These are phyloP conservation scores for Dryococelus australis DNA, from an alignment of 2,888 invertebrate genomes.

Conservation along the genomic window DNA sequence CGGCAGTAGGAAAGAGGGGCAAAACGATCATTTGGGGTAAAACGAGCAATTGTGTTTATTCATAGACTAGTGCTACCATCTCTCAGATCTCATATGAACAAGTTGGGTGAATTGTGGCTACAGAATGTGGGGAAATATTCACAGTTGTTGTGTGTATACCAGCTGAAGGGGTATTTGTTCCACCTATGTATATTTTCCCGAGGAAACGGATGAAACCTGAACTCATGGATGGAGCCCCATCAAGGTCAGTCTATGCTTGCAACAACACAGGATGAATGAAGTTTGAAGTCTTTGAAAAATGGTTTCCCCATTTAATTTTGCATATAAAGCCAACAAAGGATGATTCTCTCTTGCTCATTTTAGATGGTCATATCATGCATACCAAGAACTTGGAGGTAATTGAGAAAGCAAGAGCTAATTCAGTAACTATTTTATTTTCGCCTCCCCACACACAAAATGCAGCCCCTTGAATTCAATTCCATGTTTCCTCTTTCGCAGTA, in stretches of 20 bases:
- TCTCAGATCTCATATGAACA: too few species aligned
- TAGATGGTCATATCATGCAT: constrained; percentile 53
- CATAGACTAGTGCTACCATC: too few species aligned
- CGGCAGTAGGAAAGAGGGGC: too few species aligned
- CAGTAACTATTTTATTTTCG: constrained; percentile 51
- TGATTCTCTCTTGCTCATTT: constrained; percentile 52
- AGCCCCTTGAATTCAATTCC: constrained; percentile 55
- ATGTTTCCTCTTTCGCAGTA: too few species aligned
- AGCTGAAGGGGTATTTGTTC: background rate
- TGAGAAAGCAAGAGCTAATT: constrained; percentile 52
- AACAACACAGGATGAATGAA: constrained; percentile 53
- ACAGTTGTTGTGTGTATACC: too few species aligned
- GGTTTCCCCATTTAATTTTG: constrained; percentile 56
- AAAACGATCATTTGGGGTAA: too few species aligned
- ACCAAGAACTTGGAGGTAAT: too few species aligned
- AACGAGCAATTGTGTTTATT: too few species aligned
- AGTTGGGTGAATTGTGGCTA: too few species aligned
- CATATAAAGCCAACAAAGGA: constrained; percentile 48
- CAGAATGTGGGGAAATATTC: background rate
- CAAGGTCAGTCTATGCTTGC: constrained; percentile 50
- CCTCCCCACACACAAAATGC: constrained; percentile 47
- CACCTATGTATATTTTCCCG: background rate
- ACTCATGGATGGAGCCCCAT: too few species aligned
- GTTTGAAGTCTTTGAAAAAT: constrained; percentile 48
- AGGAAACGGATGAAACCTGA: too few species aligned